Evolutionary conservation across 1,140 invertebrate genomes (phyloP).

Genomic region (Drosophila kohkoa): DNA sequence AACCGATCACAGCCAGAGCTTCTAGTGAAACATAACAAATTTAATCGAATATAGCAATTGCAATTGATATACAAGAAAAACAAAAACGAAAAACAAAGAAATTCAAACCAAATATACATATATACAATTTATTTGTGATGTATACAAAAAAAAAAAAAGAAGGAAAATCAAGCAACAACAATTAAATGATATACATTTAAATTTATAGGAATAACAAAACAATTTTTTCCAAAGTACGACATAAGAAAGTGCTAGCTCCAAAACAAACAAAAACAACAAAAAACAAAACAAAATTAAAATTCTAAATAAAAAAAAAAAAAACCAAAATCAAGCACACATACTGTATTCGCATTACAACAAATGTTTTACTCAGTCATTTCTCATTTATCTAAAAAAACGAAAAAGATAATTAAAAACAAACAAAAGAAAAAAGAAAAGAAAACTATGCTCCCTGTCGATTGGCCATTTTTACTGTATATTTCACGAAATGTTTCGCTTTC

Average conservation of each 20-base stretch:
- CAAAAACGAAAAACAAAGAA: background rate
- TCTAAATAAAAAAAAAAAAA: background rate
- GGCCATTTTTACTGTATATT: slow-evolving; percentile 21
- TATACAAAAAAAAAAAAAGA: slow-evolving; percentile 25
- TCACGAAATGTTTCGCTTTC: slow-evolving; percentile 21
- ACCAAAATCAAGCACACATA: slow-evolving; percentile 6
- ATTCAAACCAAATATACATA: background rate
- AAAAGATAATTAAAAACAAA: background rate
- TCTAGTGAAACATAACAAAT: slow-evolving; percentile 48
- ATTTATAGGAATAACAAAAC: slow-evolving; percentile 12
- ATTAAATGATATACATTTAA: slow-evolving; percentile 24
- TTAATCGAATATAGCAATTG: slow-evolving; percentile 33
- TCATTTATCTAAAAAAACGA: slow-evolving; percentile 1
- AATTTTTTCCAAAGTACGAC: slow-evolving; percentile 1
- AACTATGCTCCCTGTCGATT: slow-evolving; percentile 16
- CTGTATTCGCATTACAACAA: slow-evolving; percentile 1
- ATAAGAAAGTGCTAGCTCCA: slow-evolving; percentile 4
- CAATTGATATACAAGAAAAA: slow-evolving; percentile 23
- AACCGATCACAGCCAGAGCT: slow-evolving; percentile 64
- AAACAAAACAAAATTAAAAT: background rate
- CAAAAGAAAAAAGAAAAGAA: background rate
- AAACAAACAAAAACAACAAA: no score
- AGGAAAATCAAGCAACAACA: slow-evolving; percentile 18
- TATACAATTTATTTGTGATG: slow-evolving; percentile 33
- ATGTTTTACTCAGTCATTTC: background rate